Percentiles rank a stretch among this genome's conserved stretches.
Evolutionary conservation across 2,797 vertebrate species (phyloP).

Genomic region (Anas georgica): DNA sequence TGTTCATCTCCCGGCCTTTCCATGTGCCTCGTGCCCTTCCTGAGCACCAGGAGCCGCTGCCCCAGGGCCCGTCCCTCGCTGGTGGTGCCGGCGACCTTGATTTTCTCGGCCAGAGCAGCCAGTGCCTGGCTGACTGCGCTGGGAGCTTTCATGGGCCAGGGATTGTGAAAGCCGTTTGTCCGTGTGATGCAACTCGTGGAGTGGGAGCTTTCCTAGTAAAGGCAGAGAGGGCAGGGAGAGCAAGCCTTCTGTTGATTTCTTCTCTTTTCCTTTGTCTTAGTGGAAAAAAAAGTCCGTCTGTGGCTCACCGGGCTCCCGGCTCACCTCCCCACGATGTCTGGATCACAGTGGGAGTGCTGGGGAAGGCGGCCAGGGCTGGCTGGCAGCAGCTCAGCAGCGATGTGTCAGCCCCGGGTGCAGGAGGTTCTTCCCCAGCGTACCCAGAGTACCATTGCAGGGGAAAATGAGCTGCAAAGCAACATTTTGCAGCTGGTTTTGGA

Average conservation of each 20-base stretch:
- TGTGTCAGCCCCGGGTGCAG: neutral
- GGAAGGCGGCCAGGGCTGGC: neutral
- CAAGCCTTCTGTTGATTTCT: neutral
- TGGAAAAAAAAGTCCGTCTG: neutral
- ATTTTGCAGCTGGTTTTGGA: neutral
- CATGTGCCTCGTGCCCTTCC: too few species aligned
- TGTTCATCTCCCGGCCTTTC: neutral
- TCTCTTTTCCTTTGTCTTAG: neutral
- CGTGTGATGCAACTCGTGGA: conserved; percentile 7
- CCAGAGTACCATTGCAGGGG: rapidly evolving
- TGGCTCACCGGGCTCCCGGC: neutral
- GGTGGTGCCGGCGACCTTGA: conserved; percentile 26
- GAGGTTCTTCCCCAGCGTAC: neutral
- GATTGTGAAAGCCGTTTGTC: conserved; percentile 53
- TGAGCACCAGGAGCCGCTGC: neutral
- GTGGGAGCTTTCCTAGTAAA: neutral
- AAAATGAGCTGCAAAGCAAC: neutral
- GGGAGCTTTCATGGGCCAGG: neutral
- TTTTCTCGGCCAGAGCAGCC: neutral
- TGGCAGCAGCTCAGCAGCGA: neutral
- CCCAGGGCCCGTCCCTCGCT: neutral
- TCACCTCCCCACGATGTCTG: neutral
- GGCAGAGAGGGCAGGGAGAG: neutral
- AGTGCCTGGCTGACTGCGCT: neutral
- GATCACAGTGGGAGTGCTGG: neutral